Percentiles rank a stretch among this genome's conserved stretches.
phyloP scores from a whole-genome alignment of 1,140 invertebrate genomes.

The Proctacanthus coquilletti region DNA sequence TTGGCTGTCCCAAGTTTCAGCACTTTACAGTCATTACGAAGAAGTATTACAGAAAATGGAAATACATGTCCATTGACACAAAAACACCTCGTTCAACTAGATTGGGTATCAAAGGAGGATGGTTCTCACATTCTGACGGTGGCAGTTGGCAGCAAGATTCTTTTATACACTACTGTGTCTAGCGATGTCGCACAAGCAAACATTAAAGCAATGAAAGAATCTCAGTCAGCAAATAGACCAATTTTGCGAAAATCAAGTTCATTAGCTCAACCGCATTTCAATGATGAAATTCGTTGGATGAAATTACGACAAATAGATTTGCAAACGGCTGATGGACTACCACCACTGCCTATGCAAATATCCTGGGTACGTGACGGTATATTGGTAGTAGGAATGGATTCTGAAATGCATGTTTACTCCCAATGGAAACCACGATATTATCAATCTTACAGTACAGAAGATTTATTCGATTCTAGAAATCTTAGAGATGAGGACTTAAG shows the following conservation, averaged over 20 bases:
- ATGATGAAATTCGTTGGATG: slow-evolving; percentile 90
- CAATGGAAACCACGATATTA: slow-evolving; percentile 71
- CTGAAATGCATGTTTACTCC: slow-evolving; percentile 98
- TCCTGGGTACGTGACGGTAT: slow-evolving; percentile 98
- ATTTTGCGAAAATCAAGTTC: slow-evolving; percentile 76
- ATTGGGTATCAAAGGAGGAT: slow-evolving; percentile 99
- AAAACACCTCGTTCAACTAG: slow-evolving; percentile 81
- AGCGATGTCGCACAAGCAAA: slow-evolving; percentile 82
- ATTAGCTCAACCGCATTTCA: slow-evolving; percentile 64
- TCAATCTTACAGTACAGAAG: slow-evolving; percentile 20
- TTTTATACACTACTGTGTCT: slow-evolving; percentile 71
- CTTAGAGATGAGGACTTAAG: slow-evolving; percentile 66
- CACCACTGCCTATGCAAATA: slow-evolving; percentile 93
- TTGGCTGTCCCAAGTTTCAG: slow-evolving; percentile 85
- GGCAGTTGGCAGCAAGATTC: slow-evolving; percentile 82
- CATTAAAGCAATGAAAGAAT: slow-evolving; percentile 73
- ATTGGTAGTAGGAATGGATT: slow-evolving; percentile 96
- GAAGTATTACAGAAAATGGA: slow-evolving; percentile 79
- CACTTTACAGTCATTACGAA: slow-evolving; percentile 73
- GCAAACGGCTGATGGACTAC: slow-evolving; percentile 85
- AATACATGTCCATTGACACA: slow-evolving; percentile 78
- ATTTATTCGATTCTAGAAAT: slow-evolving; percentile 46
- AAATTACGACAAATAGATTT: slow-evolving; percentile 81
- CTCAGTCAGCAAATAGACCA: slow-evolving; percentile 59
- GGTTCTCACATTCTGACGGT: slow-evolving; percentile 96